Evolutionary conservation across 2,888 invertebrate species (phyloP).

Genomic region (Drosophila birchii): DNA sequence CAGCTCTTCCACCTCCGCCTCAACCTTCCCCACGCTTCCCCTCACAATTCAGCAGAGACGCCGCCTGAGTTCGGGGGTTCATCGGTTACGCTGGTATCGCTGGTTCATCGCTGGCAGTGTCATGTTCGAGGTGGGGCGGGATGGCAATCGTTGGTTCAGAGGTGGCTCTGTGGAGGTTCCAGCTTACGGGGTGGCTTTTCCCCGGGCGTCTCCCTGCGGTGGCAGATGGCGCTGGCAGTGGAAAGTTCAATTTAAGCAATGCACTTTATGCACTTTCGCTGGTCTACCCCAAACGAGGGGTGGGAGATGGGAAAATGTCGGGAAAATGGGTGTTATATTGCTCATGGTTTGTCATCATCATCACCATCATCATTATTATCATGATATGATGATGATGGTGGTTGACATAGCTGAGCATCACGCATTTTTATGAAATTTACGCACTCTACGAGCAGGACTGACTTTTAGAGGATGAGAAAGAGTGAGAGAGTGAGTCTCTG

Average conservation of each 20-base stretch:
- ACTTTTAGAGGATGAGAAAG: not conserved
- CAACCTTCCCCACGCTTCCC: not conserved
- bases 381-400: not conserved
- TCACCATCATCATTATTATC: not conserved
- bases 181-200: constrained; percentile 2
- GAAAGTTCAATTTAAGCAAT: constrained; percentile 64
- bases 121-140: constrained; percentile 13
- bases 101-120: constrained; percentile 36
- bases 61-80: constrained; percentile 36
- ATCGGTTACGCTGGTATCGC: constrained; percentile 46
- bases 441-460: constrained; percentile 4
- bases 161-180: constrained; percentile 14
- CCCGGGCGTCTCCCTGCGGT: constrained; percentile 12
- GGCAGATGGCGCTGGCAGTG: constrained; percentile 52
- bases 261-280: constrained; percentile 51
- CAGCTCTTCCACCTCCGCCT: constrained; percentile 15
- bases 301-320: no score
- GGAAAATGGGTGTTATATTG: constrained; percentile 29
- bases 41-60: constrained; percentile 7
- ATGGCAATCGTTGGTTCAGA: not conserved
- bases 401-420: constrained; percentile 29
- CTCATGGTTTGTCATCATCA: constrained; percentile 28
- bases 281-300: constrained; percentile 20
- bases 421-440: constrained; percentile 39
- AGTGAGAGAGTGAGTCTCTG: not conserved